Base-by-base conservation (phyloP, 2,797 vertebrate species). In the Spondyliosoma cantharus region DNA sequence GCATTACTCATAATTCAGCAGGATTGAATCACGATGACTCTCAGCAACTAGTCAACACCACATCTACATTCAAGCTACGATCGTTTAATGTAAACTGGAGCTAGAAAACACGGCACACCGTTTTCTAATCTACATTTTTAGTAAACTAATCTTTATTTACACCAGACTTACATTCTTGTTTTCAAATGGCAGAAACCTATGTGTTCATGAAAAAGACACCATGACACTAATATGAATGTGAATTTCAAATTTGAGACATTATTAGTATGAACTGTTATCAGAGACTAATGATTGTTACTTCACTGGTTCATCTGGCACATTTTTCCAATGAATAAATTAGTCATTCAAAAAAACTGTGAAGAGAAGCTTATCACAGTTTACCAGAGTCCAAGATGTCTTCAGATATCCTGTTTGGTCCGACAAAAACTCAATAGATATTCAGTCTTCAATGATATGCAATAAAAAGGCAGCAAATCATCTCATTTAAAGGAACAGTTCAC, bases 101-200 rank as follows among this genome's bases (percentile, higher is more conserved):
- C 68, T 79, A 76, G 32, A 67, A 71, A 45, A 67, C 76, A 83
- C 25, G 43, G 53, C 27, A 73, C 76, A 58, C 54, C 27, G 25
- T 54, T 37, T 69, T 68, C 66, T 86, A 82, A 25, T 70, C 66
- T 77, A 83, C 42, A 57, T 48, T 27, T 29, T 45, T 24, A 52
- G 16, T 17, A 32, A 11, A 77, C 85, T 73, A 62, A 62, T 76
- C 71, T 77, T 79, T 63, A 29, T 49, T 63, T 70, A 56, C 45
- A 71, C 58, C 79, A 82, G 64, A 92, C 90, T 92, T 90, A 90
- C 90, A 66, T 87, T 81, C 46, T 73, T 61, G 62, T 65, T 77
- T 88, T 87, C 81, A 90, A 83, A 69, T 65, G 45, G 82, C 62
- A 73, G 78, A 84, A 7, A 84, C 88, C 87, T 90, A 79, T 59